phyloP scores from a whole-genome alignment of 2,888 invertebrate species.

The Dusona sp. region DNA sequence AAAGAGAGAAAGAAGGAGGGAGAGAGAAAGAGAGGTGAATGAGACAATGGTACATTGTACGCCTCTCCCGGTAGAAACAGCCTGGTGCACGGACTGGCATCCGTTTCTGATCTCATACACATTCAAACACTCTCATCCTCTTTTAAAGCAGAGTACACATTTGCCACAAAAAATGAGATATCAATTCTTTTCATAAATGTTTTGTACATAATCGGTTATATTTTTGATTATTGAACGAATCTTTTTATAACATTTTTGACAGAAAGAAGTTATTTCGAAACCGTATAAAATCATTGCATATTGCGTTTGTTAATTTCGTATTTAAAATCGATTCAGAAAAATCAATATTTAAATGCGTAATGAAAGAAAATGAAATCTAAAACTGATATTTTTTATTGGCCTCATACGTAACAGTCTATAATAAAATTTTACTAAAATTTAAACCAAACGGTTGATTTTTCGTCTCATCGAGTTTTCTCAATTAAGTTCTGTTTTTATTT shows the following conservation, averaged over 20 bases:
- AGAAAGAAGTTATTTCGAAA: background rate
- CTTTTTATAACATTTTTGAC: background rate
- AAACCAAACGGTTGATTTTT: background rate
- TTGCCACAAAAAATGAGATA: slow-evolving; percentile 11
- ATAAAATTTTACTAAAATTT: background rate
- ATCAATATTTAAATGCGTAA: background rate
- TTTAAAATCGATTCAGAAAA: background rate
- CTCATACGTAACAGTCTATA: background rate
- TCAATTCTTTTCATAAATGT: background rate
- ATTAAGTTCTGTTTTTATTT: background rate
- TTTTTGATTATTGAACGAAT: background rate
- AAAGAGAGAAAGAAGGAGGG: slow-evolving; percentile 54
- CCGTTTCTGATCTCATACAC: slow-evolving; percentile 77
- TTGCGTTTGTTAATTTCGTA: background rate
- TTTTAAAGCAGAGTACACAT: slow-evolving; percentile 53
- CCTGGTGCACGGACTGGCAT: slow-evolving; percentile 74
- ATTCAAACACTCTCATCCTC: slow-evolving; percentile 37
- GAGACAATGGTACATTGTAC: slow-evolving; percentile 80
- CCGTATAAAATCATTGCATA: background rate
- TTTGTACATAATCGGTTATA: background rate
- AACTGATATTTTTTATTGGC: background rate
- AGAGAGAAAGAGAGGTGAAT: slow-evolving; percentile 57
- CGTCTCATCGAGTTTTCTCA: background rate
- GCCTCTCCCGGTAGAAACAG: slow-evolving; percentile 61
- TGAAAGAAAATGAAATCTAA: background rate